phyloP scores from a whole-genome alignment of 2,797 vertebrate genomes.

The Tauraco hartlaubi region DNA sequence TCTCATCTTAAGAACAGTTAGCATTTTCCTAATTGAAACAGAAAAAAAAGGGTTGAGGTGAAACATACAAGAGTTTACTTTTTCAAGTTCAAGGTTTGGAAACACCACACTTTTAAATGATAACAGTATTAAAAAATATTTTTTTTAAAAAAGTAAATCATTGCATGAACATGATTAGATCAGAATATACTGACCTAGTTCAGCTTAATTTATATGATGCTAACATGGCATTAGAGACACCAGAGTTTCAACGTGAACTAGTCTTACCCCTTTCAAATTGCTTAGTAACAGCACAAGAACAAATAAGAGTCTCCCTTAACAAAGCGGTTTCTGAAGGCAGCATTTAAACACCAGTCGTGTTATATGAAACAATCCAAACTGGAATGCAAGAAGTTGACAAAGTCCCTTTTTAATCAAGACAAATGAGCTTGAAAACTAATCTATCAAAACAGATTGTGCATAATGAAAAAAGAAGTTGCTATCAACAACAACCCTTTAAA shows the following conservation, averaged over 20 bases:
- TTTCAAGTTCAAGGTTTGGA: neutral
- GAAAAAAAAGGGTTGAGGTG: neutral
- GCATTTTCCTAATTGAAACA: neutral
- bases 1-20: neutral
- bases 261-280: neutral
- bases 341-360: neutral
- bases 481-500: neutral
- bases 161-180: neutral
- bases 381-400: neutral
- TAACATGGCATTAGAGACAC: neutral
- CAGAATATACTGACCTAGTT: neutral
- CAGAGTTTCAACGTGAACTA: neutral
- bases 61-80: neutral
- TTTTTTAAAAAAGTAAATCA: neutral
- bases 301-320: neutral
- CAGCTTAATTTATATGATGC: neutral
- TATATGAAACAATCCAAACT: neutral
- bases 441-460: neutral
- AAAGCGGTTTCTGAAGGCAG: neutral
- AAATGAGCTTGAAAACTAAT: slow-evolving; percentile 9
- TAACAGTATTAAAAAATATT: neutral
- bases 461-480: neutral
- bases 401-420: neutral
- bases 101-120: neutral
- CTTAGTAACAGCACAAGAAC: neutral